These are phyloP conservation scores for Peromyscus attwateri DNA, from an alignment of 2,797 vertebrate species.

Conservation along the genomic window DNA sequence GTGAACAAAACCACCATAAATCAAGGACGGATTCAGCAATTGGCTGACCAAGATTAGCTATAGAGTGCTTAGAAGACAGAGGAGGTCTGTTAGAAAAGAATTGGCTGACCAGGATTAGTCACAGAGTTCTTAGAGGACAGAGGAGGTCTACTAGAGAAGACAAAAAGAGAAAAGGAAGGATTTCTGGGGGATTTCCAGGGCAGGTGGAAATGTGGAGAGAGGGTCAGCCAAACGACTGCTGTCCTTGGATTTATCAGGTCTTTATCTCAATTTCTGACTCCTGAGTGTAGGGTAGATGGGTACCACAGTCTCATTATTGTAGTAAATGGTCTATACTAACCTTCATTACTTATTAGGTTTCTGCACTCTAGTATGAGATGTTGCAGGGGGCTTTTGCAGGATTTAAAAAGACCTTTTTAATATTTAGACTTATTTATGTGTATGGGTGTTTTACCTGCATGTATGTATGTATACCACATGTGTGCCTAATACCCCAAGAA, in stretches of 20 bases:
- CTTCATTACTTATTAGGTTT: not conserved
- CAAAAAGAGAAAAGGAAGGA: not conserved
- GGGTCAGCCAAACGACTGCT: not conserved
- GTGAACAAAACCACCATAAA: not conserved
- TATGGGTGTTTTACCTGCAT: not conserved
- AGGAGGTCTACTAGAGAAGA: not conserved
- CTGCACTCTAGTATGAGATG: not conserved
- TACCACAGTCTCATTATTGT: not conserved
- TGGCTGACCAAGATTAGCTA: not conserved
- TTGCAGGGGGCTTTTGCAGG: not conserved
- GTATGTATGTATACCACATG: not conserved
- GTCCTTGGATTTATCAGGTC: not conserved
- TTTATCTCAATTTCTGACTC: not conserved
- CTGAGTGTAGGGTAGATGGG: not conserved
- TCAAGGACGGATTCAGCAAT: not conserved
- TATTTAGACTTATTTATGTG: not conserved
- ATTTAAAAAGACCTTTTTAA: not conserved
- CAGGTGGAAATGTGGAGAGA: not conserved
- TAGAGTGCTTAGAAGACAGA: not conserved
- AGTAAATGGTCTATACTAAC: not conserved
- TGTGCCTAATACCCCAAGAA: not conserved
- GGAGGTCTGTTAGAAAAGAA: not conserved
- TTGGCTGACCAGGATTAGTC: too few relatives aligned
- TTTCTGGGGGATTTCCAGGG: not conserved
- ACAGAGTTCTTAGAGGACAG: too few relatives aligned